phyloP scores from a whole-genome alignment of 53 echinoderm and acorn worm genomes.

The Holothuria scabra region DNA sequence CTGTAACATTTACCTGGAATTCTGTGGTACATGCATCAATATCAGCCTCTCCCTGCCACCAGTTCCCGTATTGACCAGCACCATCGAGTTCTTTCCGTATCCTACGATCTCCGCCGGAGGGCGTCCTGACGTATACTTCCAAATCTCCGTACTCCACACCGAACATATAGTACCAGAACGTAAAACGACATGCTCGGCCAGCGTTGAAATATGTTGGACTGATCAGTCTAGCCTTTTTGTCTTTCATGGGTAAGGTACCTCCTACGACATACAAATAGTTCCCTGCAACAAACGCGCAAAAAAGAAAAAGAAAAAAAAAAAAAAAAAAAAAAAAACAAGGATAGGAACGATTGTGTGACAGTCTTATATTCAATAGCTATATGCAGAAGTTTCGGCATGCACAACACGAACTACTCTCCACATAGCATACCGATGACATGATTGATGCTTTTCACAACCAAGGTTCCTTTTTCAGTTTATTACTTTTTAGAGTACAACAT shows the following conservation, averaged over 20 bases:
- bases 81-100: constrained; percentile 69
- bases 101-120: constrained; percentile 46
- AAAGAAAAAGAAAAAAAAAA: no score
- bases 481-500: no score
- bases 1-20: constrained; percentile 79
- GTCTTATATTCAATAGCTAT: no score
- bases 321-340: no score
- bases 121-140: constrained; percentile 40
- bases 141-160: constrained; percentile 66
- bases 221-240: constrained; percentile 37
- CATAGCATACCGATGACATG: no score
- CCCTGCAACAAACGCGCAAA: constrained; percentile 19
- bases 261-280: constrained; percentile 54
- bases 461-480: no score
- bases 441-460: no score
- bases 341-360: no score
- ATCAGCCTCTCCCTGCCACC: constrained; percentile 61
- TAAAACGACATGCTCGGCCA: constrained; percentile 36
- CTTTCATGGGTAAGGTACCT: background rate
- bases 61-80: constrained; percentile 67
- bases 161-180: constrained; percentile 57
- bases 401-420: no score
- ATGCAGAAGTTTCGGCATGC: no score
- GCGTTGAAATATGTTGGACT: constrained; percentile 33
- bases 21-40: constrained; percentile 71